These are phyloP conservation scores for Sesia bembeciformis DNA, from an alignment of 2,888 invertebrate genomes.

Conservation along the genomic window DNA sequence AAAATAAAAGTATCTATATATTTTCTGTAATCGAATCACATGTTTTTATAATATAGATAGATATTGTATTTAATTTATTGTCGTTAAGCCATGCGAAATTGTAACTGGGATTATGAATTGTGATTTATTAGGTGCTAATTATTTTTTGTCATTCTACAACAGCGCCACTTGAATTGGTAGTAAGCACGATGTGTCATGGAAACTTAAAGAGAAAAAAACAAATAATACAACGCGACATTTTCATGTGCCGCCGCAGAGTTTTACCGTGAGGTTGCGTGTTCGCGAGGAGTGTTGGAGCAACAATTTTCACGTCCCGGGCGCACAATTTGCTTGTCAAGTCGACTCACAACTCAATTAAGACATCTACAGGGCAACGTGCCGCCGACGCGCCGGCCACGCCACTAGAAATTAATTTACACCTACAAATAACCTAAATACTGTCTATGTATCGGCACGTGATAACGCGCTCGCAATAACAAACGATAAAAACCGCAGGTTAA, in stretches of 20 bases:
- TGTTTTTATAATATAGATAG: no score
- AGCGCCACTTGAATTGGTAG: slow-evolving; percentile 1
- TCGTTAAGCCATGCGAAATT: no score
- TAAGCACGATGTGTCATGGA: slow-evolving; percentile 4
- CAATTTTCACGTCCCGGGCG: slow-evolving; percentile 62
- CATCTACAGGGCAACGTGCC: slow-evolving; percentile 26
- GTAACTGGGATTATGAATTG: no score
- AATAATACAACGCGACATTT: slow-evolving; percentile 4
- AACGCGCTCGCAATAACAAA: neutral
- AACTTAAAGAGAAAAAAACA: slow-evolving; percentile 3
- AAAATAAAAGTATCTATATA: no score
- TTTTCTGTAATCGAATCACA: no score
- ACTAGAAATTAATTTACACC: slow-evolving; percentile 55
- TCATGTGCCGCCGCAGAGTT: slow-evolving; percentile 5
- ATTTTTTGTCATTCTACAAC: no score
- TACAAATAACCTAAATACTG: slow-evolving; percentile 14
- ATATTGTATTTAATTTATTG: no score
- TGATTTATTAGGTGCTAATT: no score
- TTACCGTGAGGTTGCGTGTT: slow-evolving; percentile 2
- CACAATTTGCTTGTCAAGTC: slow-evolving; percentile 61
- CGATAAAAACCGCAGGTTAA: neutral
- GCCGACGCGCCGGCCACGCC: slow-evolving; percentile 14
- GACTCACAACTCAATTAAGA: slow-evolving; percentile 26
- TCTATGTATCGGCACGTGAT: slow-evolving; percentile 1
- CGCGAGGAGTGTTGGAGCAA: slow-evolving; percentile 22